phyloP scores from a whole-genome alignment of 2,888 invertebrate genomes.

The Augiades crinisus region DNA sequence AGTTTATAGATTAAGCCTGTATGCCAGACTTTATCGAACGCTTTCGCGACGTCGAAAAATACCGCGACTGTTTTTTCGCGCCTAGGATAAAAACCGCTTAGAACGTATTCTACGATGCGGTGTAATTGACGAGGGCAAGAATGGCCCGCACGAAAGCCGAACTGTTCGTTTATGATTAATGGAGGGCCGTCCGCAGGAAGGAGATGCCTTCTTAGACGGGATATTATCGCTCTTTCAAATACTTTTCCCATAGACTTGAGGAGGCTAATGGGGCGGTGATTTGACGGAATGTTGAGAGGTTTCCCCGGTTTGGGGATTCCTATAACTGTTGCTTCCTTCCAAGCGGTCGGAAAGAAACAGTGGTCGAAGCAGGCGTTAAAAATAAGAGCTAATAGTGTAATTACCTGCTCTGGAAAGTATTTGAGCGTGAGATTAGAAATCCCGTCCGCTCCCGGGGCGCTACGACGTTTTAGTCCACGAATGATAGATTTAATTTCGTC shows the following conservation, averaged over 20 bases:
- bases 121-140: not conserved
- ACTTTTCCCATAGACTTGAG: constrained; percentile 10
- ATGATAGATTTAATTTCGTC: not conserved
- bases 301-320: constrained; percentile 6
- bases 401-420: not conserved
- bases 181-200: not conserved
- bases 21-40: constrained; percentile 1
- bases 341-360: constrained; percentile 2
- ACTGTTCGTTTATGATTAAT: not conserved
- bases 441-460: constrained; percentile 7
- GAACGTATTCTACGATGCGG: constrained; percentile 15
- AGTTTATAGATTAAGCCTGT: not conserved
- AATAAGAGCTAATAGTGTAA: not conserved
- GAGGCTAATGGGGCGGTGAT: constrained; percentile 4
- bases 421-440: constrained; percentile 7
- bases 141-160: constrained; percentile 1
- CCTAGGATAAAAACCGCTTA: not conserved
- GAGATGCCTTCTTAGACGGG: constrained; percentile 9
- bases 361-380: not conserved
- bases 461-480: not conserved
- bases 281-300: constrained; percentile 1
- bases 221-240: not conserved
- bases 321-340: constrained; percentile 7
- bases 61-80: constrained; percentile 10
- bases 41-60: no score